Evolutionary conservation across 2,113 vertebrate species (phyloP).

Genomic region (Nyctereutes procyonoides): DNA sequence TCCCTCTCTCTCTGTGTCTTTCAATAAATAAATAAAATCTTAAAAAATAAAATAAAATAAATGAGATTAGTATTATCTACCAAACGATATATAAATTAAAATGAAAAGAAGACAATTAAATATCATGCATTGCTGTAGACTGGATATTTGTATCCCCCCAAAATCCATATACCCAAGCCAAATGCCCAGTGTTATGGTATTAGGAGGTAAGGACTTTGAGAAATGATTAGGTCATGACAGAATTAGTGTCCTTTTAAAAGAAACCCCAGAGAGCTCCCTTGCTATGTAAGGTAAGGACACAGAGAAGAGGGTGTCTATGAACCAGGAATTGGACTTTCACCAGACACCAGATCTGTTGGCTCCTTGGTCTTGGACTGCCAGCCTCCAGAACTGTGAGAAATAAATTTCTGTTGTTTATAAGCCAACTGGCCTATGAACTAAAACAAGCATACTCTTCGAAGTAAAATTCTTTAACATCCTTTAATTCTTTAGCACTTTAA

Average conservation of each 20-base stretch:
- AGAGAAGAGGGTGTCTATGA: fast-evolving
- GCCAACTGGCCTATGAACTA: not conserved
- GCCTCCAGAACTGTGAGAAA: not conserved
- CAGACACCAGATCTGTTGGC: not conserved
- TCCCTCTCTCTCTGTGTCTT: too few species aligned
- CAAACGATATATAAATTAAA: not conserved
- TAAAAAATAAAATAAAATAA: too few species aligned
- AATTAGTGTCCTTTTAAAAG: not conserved
- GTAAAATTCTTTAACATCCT: not conserved
- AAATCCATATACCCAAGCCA: not conserved
- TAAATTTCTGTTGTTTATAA: not conserved
- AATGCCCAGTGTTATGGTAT: not conserved
- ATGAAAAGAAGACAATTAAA: not conserved
- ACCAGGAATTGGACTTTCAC: not conserved
- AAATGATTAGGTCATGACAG: not conserved
- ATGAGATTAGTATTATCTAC: not conserved
- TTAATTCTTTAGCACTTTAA: not conserved
- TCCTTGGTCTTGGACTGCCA: not conserved
- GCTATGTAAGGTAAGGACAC: not conserved
- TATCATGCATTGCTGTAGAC: not conserved
- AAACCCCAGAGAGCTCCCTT: not conserved
- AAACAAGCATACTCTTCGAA: not conserved
- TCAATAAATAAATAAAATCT: not conserved
- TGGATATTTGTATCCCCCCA: not conserved
- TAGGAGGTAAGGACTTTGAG: not conserved